These are phyloP conservation scores for Acanthacorydalis orientalis DNA, from an alignment of 2,888 invertebrate genomes.

Conservation along the genomic window DNA sequence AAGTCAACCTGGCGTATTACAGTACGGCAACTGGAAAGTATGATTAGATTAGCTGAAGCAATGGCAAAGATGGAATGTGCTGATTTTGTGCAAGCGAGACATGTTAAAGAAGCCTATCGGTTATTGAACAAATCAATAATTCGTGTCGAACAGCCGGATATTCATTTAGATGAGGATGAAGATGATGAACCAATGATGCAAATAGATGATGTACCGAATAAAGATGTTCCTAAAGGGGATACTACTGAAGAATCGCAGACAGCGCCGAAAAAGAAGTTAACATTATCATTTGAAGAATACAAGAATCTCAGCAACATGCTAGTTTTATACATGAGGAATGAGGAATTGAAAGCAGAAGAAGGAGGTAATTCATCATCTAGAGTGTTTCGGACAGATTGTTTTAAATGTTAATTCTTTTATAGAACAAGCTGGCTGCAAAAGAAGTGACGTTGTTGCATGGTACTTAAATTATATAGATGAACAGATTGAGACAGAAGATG, in stretches of 20 bases:
- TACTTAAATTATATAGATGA: slow-evolving; percentile 76
- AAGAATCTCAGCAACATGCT: slow-evolving; percentile 83
- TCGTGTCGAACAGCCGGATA: slow-evolving; percentile 93
- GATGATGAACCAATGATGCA: slow-evolving; percentile 33
- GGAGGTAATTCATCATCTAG: slow-evolving; percentile 26
- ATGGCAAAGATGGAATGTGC: slow-evolving; percentile 93
- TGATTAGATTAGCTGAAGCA: slow-evolving; percentile 91
- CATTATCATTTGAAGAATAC: slow-evolving; percentile 85
- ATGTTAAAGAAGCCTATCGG: slow-evolving; percentile 79
- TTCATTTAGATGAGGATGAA: slow-evolving; percentile 74
- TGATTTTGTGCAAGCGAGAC: slow-evolving; percentile 69
- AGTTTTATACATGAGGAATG: slow-evolving; percentile 72
- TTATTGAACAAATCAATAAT: slow-evolving; percentile 93
- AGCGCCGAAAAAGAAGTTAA: slow-evolving; percentile 52
- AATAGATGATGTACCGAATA: slow-evolving; percentile 16
- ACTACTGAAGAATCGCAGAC: slow-evolving; percentile 15
- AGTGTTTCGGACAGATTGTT: too few species aligned
- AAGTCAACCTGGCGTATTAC: slow-evolving; percentile 90
- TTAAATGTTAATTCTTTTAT: too few species aligned
- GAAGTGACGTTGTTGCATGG: slow-evolving; percentile 81
- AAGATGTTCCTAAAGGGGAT: slow-evolving; percentile 28
- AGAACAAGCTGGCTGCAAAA: slow-evolving; percentile 46
- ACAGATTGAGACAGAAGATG: slow-evolving; percentile 81
- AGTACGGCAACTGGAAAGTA: slow-evolving; percentile 86
- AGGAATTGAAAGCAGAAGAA: slow-evolving; percentile 53